Base-by-base conservation (phyloP, 2,888 invertebrate genomes). In the Tiliacea citrago region DNA sequence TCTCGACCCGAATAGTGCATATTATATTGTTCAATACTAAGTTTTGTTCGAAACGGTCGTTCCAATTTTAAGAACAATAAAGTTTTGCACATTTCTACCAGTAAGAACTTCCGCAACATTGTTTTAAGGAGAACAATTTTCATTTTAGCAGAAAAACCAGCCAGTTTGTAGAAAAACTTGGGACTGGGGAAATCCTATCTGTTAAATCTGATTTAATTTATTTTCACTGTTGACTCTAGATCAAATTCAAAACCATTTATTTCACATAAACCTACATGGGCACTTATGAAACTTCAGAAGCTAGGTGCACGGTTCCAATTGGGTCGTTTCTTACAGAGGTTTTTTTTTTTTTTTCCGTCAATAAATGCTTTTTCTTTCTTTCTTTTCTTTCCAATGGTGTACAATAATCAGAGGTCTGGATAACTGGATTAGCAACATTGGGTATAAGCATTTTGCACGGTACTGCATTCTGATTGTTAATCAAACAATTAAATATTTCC, bases 41-140 rank as follows among this genome's bases (percentile, higher is more conserved):
- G 61, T 81, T 82, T 55, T 5, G 67, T 57, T 80, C 53, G 16
- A 39, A 49, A 53, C 57, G 42, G 61, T 68, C 65, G 79, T 73
- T 83, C 16, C 58, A 63, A 68, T 82, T 82, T 82, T 67, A 82
- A 77, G 70, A 77, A 73, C 73, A 73, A 62, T 81, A 78, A 68
- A 81, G 39, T 84, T 80, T 69, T 66, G 61, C 49, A 49, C 79
- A 39, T 58, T 79, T 70, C 61, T 51, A 58, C 55, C 21, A 60
- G 49, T 47, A 71, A 67, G n/a, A 68, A 57, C 73, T 80, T 68
- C n/a, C 29, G 53, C 47, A 67, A 77, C 29, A 62, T 45, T 73
- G 58, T 83, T 72, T 66, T 62, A 49, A 55, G n/a, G 35, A 24
- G 63, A 75, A 63, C 18, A 39, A 21, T 58, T 68, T 68, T 67